These are phyloP conservation scores for Cephus pulcher DNA, from an alignment of 2,888 invertebrate genomes.

Conservation along the genomic window DNA sequence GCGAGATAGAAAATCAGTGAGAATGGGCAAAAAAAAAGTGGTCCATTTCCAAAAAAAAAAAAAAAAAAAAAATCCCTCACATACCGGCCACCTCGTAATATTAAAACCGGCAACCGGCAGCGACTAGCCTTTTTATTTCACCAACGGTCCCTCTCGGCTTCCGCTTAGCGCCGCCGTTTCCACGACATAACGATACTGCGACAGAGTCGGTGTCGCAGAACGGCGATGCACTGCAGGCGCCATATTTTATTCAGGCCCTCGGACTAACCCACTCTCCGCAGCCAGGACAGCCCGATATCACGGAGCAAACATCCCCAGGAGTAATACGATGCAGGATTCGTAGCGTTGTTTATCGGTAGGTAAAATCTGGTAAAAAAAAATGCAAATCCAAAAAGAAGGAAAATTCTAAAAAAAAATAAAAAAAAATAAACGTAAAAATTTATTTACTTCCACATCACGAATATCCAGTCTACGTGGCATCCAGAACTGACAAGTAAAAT, in stretches of 20 bases:
- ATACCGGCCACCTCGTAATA: too few species aligned
- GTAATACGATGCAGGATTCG: not conserved
- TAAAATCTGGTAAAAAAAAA: not conserved
- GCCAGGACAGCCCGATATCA: not conserved
- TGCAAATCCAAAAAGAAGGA: too few species aligned
- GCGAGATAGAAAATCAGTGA: not conserved
- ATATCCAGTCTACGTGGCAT: not conserved
- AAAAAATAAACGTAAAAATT: not conserved
- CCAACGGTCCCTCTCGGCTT: not conserved
- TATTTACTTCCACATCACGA: not conserved
- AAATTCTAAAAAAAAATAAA: not conserved
- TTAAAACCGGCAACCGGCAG: too few species aligned
- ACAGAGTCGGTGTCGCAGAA: constrained; percentile 47
- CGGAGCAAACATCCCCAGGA: not conserved
- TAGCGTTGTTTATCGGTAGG: not conserved
- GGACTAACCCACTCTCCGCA: constrained; percentile 21
- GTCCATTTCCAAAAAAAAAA: not conserved
- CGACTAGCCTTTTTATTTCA: not conserved
- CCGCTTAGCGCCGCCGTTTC: constrained; percentile 5
- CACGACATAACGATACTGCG: constrained; percentile 49
- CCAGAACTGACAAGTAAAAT: not conserved
- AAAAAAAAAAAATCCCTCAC: too few species aligned
- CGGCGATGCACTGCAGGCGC: constrained; percentile 51
- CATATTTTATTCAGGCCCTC: constrained; percentile 56
- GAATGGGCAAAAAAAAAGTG: not conserved